Evolutionary conservation across 2,888 invertebrate species (phyloP).

Genomic region (Drosophila fulvimacula): DNA sequence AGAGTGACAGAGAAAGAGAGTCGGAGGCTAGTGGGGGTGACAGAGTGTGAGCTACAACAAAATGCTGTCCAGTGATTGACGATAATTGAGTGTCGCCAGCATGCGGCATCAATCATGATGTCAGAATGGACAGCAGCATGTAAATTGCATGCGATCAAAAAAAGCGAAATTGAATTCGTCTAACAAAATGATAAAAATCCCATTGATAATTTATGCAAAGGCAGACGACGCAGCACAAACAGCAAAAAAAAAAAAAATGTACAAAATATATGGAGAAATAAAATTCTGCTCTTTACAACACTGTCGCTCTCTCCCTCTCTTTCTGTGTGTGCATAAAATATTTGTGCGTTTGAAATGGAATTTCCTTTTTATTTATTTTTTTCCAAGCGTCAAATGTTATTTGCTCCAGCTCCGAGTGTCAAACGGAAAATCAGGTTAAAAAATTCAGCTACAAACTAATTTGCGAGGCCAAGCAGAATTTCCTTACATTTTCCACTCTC

Average conservation of each 20-base stretch:
- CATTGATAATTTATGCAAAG: slow-evolving; percentile 70
- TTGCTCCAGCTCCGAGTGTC: slow-evolving; percentile 33
- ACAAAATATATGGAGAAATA: not conserved
- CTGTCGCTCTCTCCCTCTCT: not conserved
- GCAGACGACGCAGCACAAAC: slow-evolving; percentile 5
- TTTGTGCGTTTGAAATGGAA: slow-evolving; percentile 73
- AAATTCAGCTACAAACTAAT: slow-evolving; percentile 47
- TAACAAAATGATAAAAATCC: slow-evolving; percentile 74
- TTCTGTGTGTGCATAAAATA: slow-evolving; percentile 55
- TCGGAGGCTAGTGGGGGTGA: not conserved
- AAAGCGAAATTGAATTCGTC: slow-evolving; percentile 74
- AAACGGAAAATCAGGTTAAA: slow-evolving; percentile 40
- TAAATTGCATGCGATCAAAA: slow-evolving; percentile 71
- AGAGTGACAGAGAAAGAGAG: not conserved
- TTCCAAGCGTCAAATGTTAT: slow-evolving; percentile 67
- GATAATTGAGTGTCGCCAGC: slow-evolving; percentile 78
- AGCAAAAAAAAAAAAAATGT: not conserved
- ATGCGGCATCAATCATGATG: slow-evolving; percentile 74
- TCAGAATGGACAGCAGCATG: slow-evolving; percentile 74
- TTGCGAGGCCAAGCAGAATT: slow-evolving; percentile 43
- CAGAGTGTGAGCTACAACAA: slow-evolving; percentile 10
- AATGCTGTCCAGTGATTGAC: slow-evolving; percentile 68
- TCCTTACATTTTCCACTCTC: not conserved
- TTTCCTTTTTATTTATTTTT: slow-evolving; percentile 52
- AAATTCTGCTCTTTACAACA: not conserved